Base-by-base conservation (phyloP, 2,888 invertebrate species). In the Meliscaeva auricollis region DNA sequence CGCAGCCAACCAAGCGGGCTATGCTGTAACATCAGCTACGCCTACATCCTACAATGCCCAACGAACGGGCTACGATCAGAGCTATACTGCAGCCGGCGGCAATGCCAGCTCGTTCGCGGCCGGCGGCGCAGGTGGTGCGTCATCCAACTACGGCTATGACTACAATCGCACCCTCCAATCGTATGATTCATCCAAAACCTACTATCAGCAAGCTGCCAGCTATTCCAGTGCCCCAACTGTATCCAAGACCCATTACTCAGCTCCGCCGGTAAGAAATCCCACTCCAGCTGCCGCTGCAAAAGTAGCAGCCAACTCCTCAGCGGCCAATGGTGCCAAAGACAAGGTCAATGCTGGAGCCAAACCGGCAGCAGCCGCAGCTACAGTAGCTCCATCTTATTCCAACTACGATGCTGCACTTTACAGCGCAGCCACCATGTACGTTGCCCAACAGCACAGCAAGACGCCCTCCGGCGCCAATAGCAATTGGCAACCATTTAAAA, bases 331-430 rank as follows among this genome's bases (percentile, higher is more conserved):
- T 88, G 87, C 89, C 56, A 91, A 91, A 87, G 91, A 91, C 73
- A 91, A 91, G 82, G 78, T 89, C 82, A 90, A 90, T 4, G 64
- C 84, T 1, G 54, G 35, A 35, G 87, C 89, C 30, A 90, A 89
- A 22, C 72, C 87, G 8, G 26, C 70, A 76, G 88, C 88, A 70
- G 87, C 89, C 2, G 92, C 93, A 92, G 93, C 94, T 89, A 93
- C 95, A 89, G 94, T 95, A 90, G 94, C 95, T 91, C 95, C 95
- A 89, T 94, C 94, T 88, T 96, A 95, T 93, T 95, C 96, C 90
- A 97, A 97, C 91, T 98, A 98, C 93, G 98, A 98, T 94, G 96
- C 98, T 88, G 98, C 98, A 89, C 94, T 98, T 88, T 98, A 98
- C 93, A 98, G 97, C 93, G 98, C 98, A 88, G 98, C 98, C 88